Evolutionary conservation across 2,797 vertebrate genomes (phyloP).

Genomic region (Scolopax rusticola): DNA sequence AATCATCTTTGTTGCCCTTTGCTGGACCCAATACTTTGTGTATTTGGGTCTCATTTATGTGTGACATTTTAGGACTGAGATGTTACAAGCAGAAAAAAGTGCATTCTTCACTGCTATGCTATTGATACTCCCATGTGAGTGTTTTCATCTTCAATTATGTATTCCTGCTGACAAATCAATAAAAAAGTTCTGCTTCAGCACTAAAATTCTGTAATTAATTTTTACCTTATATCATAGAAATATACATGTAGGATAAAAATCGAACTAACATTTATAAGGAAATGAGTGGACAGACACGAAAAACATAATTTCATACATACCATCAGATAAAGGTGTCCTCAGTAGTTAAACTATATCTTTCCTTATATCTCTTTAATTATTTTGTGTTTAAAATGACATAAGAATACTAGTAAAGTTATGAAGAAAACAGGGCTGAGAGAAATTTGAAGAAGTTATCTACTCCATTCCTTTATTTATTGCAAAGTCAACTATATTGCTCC

Average conservation of each 20-base stretch:
- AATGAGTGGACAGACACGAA: background rate
- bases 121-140: background rate
- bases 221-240: background rate
- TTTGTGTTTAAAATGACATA: background rate
- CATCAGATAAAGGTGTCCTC: background rate
- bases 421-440: background rate
- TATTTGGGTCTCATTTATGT: too few species aligned
- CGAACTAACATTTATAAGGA: background rate
- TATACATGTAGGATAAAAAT: background rate
- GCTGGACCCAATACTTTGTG: too few species aligned
- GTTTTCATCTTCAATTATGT: background rate
- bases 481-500: background rate
- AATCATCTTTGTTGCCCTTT: too few species aligned
- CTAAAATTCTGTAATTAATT: background rate
- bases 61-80: too few species aligned
- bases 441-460: background rate
- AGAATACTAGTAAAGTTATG: background rate
- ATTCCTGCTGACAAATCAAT: background rate
- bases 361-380: background rate
- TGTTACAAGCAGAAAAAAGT: background rate
- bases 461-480: background rate
- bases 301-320: background rate
- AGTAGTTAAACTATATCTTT: background rate
- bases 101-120: background rate
- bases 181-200: background rate